phyloP scores from a whole-genome alignment of 2,888 invertebrate genomes.

The Dolomedes plantarius region DNA sequence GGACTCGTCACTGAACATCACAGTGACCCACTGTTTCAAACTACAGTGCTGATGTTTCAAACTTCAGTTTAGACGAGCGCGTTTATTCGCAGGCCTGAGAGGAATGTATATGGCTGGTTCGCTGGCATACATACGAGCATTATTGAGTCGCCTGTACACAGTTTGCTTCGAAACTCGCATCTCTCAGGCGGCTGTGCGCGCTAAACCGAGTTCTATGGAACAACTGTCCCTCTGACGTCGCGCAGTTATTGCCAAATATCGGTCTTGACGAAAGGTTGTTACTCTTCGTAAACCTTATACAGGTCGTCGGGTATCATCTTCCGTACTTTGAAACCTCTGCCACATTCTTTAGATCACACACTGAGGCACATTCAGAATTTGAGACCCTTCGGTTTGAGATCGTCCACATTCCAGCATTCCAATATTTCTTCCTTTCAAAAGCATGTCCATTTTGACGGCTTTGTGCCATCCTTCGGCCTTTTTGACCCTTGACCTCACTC shows the following conservation, averaged over 20 bases:
- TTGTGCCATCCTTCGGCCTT: too few species aligned
- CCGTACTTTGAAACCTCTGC: background rate
- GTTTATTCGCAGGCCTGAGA: background rate
- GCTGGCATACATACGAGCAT: background rate
- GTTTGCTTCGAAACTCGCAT: background rate
- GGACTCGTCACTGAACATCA: background rate
- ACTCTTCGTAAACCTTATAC: background rate
- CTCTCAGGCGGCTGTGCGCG: background rate
- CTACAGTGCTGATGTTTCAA: background rate
- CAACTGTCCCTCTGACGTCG: constrained; percentile 19
- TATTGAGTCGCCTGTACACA: background rate
- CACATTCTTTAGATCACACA: background rate
- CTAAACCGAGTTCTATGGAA: constrained; percentile 22
- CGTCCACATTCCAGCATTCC: background rate
- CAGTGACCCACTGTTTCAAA: background rate
- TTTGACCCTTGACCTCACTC: too few species aligned
- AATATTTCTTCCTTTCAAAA: background rate
- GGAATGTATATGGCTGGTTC: background rate
- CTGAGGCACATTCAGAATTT: background rate
- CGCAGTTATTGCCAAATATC: background rate
- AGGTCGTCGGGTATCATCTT: background rate
- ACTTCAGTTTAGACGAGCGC: background rate
- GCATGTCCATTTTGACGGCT: background rate
- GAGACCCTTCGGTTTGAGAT: background rate
- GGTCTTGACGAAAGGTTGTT: background rate